Base-by-base conservation (phyloP, 2,797 vertebrate genomes). In the Vipera ursinii region DNA sequence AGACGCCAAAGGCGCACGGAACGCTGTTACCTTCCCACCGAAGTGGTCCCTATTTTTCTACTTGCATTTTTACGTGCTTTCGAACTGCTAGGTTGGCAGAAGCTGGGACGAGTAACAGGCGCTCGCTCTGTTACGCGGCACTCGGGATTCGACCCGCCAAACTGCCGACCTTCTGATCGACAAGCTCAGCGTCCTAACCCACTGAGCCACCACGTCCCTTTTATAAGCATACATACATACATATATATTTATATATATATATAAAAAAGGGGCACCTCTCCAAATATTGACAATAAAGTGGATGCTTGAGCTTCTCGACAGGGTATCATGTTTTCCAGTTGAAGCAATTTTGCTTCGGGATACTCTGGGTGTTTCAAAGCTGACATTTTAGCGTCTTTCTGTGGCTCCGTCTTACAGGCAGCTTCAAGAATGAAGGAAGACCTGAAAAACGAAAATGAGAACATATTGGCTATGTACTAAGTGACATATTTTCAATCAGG, bases 291-390 rank as follows among this genome's bases (percentile, higher is more conserved):
- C 94, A 99, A 97, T 96, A 99, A 93, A 38, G 93, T 94, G 57
- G 97, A 97, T 14, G 98, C 97, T 48, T 99, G 99, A 7, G 97
- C 88, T 57, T 98, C 99, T 87, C 99, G 98, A 95, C 99, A 99
- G 1, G 98, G 98, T 94, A 99, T 96, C 95, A 96, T 61, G 93
- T 97, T 97, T 8, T 98, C 97, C 94, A 98, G 63, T 0, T 20
- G 96, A 89, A 92, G 95, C 94, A 99, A 97, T 2, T 73, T 96
- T 92, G 97, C 97, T 91, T 98, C 97, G 0, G 98, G 96, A 89
- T 98, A 98, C 0, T 97, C 98, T 8, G 95, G 93, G n/a, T 97
- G 97, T 22, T 97, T 96, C 1, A 98, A 89, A 15, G 91, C 93
- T 7, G 98, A 91, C 98, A 99, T 98, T 90, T 26, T 98, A 82